A percentile compares a stretch with the other conserved stretches of the same genome.
Conservation (phyloP, 1,140 invertebrate genomes). For the Tetragonula clypearis region DNA sequence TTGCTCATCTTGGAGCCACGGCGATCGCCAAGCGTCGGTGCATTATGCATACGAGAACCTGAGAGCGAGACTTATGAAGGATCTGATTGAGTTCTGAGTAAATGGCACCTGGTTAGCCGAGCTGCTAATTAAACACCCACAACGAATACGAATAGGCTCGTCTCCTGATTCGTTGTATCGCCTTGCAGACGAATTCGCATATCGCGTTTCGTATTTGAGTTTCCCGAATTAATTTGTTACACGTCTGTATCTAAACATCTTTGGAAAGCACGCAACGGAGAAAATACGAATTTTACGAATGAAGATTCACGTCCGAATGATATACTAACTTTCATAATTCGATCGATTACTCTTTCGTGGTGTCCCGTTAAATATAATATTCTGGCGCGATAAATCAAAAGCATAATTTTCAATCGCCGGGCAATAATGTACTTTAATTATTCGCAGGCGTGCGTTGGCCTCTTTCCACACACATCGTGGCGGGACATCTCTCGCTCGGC, state of each 20-base stretch:
- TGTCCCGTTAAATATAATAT: background rate
- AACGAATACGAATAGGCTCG: constrained; percentile 55
- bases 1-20: constrained; percentile 43
- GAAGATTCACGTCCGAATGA: background rate
- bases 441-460: background rate
- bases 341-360: background rate
- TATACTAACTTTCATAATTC: background rate
- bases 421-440: constrained; percentile 7
- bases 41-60: constrained; percentile 79
- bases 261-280: background rate
- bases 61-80: constrained; percentile 78
- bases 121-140: constrained; percentile 81
- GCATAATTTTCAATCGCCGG: background rate
- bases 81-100: constrained; percentile 82
- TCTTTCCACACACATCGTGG: background rate
- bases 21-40: constrained; percentile 60
- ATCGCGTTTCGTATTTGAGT: background rate
- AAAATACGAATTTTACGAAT: background rate
- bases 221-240: background rate
- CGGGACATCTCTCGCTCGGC: constrained; percentile 29
- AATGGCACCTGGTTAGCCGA: constrained; percentile 78
- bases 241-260: background rate
- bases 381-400: background rate
- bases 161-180: constrained; percentile 45
- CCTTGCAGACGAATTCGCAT: constrained; percentile 22